Percentiles rank a stretch among this genome's conserved stretches.
These are phyloP conservation scores for Drosophila neutralis DNA, from an alignment of 2,888 invertebrate species.

Conservation along the genomic window DNA sequence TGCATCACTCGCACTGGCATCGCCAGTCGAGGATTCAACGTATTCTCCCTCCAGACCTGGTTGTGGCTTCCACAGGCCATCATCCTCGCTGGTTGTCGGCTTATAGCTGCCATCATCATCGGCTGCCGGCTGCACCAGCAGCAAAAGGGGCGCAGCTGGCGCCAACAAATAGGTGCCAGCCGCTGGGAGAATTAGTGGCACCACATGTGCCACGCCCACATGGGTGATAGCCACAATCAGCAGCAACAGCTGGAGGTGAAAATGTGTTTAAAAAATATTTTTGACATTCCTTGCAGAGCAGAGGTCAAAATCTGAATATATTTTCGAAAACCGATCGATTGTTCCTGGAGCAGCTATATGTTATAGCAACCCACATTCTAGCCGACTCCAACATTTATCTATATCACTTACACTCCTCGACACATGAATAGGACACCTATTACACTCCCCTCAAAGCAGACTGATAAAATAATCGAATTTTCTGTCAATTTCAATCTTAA, in stretches of 20 bases:
- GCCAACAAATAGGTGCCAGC: slow-evolving; percentile 61
- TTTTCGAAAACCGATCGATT: background rate
- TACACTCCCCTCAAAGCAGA: background rate
- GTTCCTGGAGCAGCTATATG: background rate
- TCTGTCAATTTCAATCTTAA: background rate
- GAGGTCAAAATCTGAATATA: background rate
- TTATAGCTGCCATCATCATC: slow-evolving; percentile 70
- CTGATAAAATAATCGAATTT: background rate
- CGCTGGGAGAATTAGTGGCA: slow-evolving; percentile 48
- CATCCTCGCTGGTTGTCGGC: slow-evolving; percentile 43
- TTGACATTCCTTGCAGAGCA: background rate
- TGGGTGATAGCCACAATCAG: slow-evolving; percentile 40
- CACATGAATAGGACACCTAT: background rate
- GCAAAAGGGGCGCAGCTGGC: slow-evolving; percentile 30
- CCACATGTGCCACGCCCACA: slow-evolving; percentile 38
- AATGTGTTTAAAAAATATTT: background rate
- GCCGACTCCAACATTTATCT: background rate
- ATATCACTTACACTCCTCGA: background rate
- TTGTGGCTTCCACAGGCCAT: slow-evolving; percentile 57
- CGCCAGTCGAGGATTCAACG: slow-evolving; percentile 27
- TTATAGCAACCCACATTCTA: background rate
- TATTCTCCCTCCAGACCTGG: slow-evolving; percentile 59
- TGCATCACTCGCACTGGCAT: background rate
- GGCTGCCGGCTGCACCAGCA: slow-evolving; percentile 52
- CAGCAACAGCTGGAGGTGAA: slow-evolving; percentile 44